Evolutionary conservation across 2,888 invertebrate species (phyloP).

Genomic region (Lepidocyrtinus sp.): DNA sequence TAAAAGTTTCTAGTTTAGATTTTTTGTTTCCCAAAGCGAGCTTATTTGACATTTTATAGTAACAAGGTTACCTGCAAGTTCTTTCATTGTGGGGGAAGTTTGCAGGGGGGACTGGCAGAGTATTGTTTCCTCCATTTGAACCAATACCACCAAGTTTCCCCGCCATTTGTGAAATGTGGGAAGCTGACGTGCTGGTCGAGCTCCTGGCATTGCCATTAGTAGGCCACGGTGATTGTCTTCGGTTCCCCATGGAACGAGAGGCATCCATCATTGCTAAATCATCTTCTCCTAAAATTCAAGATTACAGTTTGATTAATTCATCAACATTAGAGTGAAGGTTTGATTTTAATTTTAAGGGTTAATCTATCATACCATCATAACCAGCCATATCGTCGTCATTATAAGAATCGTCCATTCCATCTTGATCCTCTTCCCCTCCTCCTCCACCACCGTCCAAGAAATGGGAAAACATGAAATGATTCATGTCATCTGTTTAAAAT

Average conservation of each 20-base stretch:
- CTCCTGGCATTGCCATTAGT: background rate
- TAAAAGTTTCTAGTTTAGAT: too few species aligned
- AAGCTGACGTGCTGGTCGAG: background rate
- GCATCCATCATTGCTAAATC: slow-evolving; percentile 21
- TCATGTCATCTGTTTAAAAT: slow-evolving; percentile 35
- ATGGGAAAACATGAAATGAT: slow-evolving; percentile 55
- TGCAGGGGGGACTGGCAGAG: slow-evolving; percentile 18
- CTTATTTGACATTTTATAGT: too few species aligned
- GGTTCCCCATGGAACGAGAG: background rate
- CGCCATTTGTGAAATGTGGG: slow-evolving; percentile 21
- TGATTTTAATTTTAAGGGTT: background rate
- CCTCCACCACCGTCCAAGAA: slow-evolving; percentile 47
- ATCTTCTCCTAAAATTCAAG: slow-evolving; percentile 22
- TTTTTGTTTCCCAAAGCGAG: too few species aligned
- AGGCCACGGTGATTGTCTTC: slow-evolving; percentile 25
- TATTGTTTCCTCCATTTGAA: background rate
- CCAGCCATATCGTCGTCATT: slow-evolving; percentile 44
- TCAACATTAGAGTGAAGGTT: background rate
- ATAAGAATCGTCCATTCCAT: slow-evolving; percentile 48
- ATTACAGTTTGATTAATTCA: background rate
- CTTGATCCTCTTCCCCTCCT: slow-evolving; percentile 24
- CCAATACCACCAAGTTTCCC: background rate
- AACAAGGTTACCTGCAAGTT: too few species aligned
- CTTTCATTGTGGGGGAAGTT: slow-evolving; percentile 50
- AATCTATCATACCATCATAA: slow-evolving; percentile 47